Base-by-base conservation (phyloP, 1,140 invertebrate genomes). In the Apis florea region DNA sequence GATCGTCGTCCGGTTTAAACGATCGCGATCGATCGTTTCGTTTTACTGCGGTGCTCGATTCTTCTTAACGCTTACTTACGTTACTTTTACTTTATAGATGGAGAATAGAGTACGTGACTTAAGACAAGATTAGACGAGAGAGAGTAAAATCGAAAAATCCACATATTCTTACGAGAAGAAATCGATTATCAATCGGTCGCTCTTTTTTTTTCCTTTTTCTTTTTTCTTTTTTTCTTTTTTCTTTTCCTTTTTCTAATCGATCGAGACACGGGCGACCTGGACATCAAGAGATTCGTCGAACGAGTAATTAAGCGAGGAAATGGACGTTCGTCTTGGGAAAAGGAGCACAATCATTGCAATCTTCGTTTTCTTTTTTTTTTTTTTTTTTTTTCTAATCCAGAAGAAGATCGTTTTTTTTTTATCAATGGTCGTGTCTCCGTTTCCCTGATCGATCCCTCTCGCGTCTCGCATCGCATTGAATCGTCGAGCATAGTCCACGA, bases 61-160 rank as follows among this genome's bases (percentile, higher is more conserved):
- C 56, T 79, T 51, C 80, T 81, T 79, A 67, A 67, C 72, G n/a
- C n/a, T n/a, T 6, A n/a, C 12, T 72, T 58, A 70, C 24, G 59
- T 86, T 80, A 80, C 0, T 68, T 75, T 79, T 40, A 40, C 31
- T 40, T 40, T 40, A 40, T 40, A 66, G n/a, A 24, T 19, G 74
- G 76, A 54, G 49, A 77, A 66, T 70, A 73, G 53, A 86, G 79
- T 54, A 76, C 73, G 71, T 58, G 58, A 81, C 71, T 76, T 86
- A 86, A n/a, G 5, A 40, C 31, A 40, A 40, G 59, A 59, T 83
- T 87, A 85, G 74, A 87, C 67, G 78, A 88, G 82, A 87, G 47
- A 74, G 72, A 74, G n/a, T 84, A 88, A 87, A 88, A 87, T 88
- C 79, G 86, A 87, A 82, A 86, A 88, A 81, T 88, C 61, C 79